Base-by-base conservation (phyloP, 2,888 invertebrate species). In the Hesperia comma region DNA sequence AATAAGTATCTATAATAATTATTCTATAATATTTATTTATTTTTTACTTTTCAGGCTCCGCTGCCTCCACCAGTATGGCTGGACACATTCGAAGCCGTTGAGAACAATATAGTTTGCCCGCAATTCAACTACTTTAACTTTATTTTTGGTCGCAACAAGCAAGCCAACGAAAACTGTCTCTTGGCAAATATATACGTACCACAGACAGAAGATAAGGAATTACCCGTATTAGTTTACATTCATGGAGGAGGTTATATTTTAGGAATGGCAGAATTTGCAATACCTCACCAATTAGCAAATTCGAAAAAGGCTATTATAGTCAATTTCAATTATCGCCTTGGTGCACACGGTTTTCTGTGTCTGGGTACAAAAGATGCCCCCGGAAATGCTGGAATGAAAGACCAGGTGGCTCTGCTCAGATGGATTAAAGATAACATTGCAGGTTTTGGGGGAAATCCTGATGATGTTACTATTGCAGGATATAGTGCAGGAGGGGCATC, bases 191-290 rank as follows among this genome's bases (percentile, higher is more conserved):
- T 80, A 2, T 77, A 71, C 61, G 75, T 75, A 0, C 80, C 80
- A 14, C 67, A 77, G 10, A 76, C 71, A 4, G 62, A 72, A 19
- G 64, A 72, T 32, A 73, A 61, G 0, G 67, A 72, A 15, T 58
- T 77, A 6, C 85, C 92, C 3, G 93, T 93, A 0, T 69, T 92
- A 37, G 85, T 92, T 10, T 76, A 80, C 55, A 76, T 93, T 1
- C 93, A 93, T 57, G 91, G 91, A 15, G 93, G 92, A 8, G 88
- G 80, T 2, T 92, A 81, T 67, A 77, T 84, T 72, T 51, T 78
- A 1, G 92, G 90, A 2, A 78, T 67, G 43, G 86, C 88, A 0
- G 75, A 82, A 67, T 70, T 66, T 37, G 7, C 76, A 0, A 72
- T 75, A 43, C 77, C 77, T 2, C 79, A 72, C 33, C 79, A 79